phyloP scores from a whole-genome alignment of 2,888 invertebrate genomes.

The Caenorhabditis drosophilae region DNA sequence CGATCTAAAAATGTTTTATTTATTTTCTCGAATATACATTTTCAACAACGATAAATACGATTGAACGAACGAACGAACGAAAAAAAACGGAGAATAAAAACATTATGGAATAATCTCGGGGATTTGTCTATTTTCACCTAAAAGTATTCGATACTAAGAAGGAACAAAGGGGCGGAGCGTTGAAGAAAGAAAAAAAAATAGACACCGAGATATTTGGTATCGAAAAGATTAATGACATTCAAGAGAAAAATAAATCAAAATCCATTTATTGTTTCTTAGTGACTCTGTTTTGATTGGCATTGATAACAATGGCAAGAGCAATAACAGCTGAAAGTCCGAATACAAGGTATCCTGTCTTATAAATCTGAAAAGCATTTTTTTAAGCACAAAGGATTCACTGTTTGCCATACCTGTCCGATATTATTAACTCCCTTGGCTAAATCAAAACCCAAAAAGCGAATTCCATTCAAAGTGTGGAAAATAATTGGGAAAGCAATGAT shows the following conservation, averaged over 20 bases:
- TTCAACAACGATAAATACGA: too few relatives aligned
- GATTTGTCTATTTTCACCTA: too few relatives aligned
- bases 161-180: too few relatives aligned
- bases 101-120: too few relatives aligned
- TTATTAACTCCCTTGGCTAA: conserved; percentile 61
- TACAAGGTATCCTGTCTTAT: conserved; percentile 66
- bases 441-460: conserved; percentile 68
- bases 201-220: too few relatives aligned
- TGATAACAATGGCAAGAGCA: conserved; percentile 58
- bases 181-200: too few relatives aligned
- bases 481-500: conserved; percentile 67
- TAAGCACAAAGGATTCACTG: neutral
- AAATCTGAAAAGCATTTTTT: conserved; percentile 38
- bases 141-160: too few relatives aligned
- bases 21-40: too few relatives aligned
- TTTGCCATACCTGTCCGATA: conserved; percentile 45
- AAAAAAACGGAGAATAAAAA: too few relatives aligned
- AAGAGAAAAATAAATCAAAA: neutral
- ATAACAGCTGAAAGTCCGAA: conserved; percentile 62
- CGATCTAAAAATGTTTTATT: too few relatives aligned
- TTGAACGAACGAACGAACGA: too few relatives aligned
- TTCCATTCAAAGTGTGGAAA: conserved; percentile 69
- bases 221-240: neutral
- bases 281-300: conserved; percentile 41
- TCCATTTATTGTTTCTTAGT: conserved; percentile 21